Base-by-base conservation (phyloP, 1,140 invertebrate genomes). In the Ctenoplectra terminalis region DNA sequence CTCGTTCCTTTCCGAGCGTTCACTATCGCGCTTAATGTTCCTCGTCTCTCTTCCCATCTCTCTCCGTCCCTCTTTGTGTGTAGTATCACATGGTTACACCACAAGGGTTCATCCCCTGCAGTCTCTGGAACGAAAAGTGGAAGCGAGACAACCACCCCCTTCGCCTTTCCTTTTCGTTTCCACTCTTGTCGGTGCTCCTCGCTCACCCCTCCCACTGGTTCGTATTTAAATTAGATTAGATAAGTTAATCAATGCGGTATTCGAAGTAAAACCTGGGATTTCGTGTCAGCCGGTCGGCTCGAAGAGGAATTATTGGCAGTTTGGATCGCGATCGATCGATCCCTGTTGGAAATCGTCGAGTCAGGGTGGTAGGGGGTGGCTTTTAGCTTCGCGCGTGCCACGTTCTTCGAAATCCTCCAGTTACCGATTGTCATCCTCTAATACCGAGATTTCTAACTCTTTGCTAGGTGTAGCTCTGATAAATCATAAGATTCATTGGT, bases 171-270 rank as follows among this genome's bases (percentile, higher is more conserved):
- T 73, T 46, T 60, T 54, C 50, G 26, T 17, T 31, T 40, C 29
- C n/a, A 15, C 81, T 72, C 74, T 50, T 23, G 48, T 48, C 66
- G 26, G 26, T 69, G 67, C 52, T 52, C 31, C 48, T 37, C 67
- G 23, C 48, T 70, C 67, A 29, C 26, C 43, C 23, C 60, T 34
- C 60, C 23, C 23, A n/a, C 34, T 23, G 29, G 67, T 83, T 88
- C 81, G 84, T 78, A 87, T 90, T 90, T 90, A 90, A 90, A 89
- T 90, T 90, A 89, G 87, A 89, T 88, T 92, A 93, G 93, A 93
- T 93, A 93, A 93, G 92, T 93, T 93, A 93, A 92, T 93, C 91
- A 92, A 93, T 93, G 92, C 88, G 91, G 91, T 91, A 90, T 91
- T 93, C 87, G 87, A 90, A 92, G 90, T 92, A 93, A 93, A 92